These are phyloP conservation scores for Muscicapa comitata DNA, from an alignment of 2,797 vertebrate genomes.

Conservation along the genomic window DNA sequence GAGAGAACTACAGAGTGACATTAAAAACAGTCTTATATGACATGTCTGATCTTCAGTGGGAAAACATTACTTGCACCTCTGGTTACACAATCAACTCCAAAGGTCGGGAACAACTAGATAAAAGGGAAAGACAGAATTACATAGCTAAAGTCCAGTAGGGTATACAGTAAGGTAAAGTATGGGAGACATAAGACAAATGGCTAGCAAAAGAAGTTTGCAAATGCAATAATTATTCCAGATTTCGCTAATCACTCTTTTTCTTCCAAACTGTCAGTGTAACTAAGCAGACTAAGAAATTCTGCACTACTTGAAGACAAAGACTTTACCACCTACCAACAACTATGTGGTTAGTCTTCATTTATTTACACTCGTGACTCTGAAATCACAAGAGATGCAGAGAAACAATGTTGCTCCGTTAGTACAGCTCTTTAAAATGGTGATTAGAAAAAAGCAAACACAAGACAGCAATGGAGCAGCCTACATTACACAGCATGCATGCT, in stretches of 20 bases:
- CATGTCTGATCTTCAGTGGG: not conserved
- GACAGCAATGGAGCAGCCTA: not conserved
- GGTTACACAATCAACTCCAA: slow-evolving; percentile 22
- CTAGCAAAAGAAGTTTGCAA: not conserved
- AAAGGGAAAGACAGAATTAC: slow-evolving; percentile 40
- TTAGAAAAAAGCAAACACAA: not conserved
- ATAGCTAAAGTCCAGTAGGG: not conserved
- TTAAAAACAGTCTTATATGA: not conserved
- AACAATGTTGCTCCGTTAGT: not conserved
- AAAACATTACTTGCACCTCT: not conserved
- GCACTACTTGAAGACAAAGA: not conserved
- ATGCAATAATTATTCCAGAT: not conserved
- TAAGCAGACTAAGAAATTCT: not conserved
- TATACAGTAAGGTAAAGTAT: not conserved
- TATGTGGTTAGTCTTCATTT: not conserved
- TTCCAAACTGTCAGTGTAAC: not conserved
- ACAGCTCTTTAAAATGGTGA: not conserved
- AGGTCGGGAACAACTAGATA: slow-evolving; percentile 13
- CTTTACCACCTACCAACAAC: not conserved
- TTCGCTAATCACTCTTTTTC: not conserved
- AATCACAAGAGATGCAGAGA: not conserved
- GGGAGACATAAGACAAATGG: not conserved
- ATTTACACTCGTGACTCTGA: not conserved
- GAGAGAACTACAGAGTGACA: not conserved
- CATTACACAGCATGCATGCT: not conserved